phyloP scores from a whole-genome alignment of 2,113 vertebrate genomes.

The Rhinolophus sinicus region DNA sequence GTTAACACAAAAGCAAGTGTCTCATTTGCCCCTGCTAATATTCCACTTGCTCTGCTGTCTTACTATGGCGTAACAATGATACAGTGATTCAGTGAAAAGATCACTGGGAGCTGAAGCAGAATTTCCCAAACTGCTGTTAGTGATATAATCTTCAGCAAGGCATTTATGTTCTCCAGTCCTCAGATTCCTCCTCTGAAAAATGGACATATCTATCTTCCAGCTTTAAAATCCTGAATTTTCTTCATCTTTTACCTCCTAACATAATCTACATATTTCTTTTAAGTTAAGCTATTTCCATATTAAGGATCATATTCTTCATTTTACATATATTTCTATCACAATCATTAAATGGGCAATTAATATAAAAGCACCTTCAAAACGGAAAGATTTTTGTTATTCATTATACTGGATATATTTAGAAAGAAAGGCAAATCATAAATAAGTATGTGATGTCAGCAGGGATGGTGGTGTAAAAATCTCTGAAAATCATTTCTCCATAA shows the following conservation, averaged over 20 bases:
- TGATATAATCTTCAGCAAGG: accelerated
- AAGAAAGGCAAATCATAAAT: not conserved
- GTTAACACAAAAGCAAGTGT: not conserved
- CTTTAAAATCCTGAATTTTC: not conserved
- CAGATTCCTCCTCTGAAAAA: not conserved
- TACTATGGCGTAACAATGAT: not conserved
- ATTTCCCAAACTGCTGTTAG: not conserved
- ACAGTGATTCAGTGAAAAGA: not conserved
- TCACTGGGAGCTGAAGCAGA: accelerated
- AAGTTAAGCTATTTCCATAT: not conserved
- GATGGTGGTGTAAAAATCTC: not conserved
- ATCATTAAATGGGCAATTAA: not conserved
- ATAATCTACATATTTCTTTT: not conserved
- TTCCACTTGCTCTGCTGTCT: not conserved
- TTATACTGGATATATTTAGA: not conserved
- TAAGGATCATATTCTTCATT: not conserved
- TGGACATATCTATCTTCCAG: not conserved
- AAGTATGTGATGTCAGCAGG: not conserved
- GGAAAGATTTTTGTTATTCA: not conserved
- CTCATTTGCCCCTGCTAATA: not conserved
- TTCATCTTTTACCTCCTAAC: not conserved
- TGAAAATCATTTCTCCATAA: not conserved
- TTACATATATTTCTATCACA: not conserved
- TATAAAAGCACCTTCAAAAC: not conserved
- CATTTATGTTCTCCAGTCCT: not conserved